Conservation (phyloP, 2,888 invertebrate genomes). For the Ectemnius lituratus region DNA sequence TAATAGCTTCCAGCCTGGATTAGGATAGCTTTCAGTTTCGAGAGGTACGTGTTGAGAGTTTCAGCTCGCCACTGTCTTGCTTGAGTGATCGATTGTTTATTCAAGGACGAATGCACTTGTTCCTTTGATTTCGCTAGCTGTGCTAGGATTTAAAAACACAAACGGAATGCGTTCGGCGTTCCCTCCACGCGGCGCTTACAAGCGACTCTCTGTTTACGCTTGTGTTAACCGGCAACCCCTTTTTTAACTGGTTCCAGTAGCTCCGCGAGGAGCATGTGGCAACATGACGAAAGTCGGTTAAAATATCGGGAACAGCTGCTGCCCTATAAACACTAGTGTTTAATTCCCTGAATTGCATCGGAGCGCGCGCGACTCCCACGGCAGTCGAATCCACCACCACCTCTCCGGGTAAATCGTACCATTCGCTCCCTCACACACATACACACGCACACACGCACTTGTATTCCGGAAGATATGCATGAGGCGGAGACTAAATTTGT, state of each 20-base stretch:
- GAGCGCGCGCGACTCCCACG: no score
- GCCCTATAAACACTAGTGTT: slow-evolving; percentile 44
- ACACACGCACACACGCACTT: no score
- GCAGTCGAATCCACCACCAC: no score
- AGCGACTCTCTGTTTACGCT: background rate
- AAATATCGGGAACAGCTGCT: slow-evolving; percentile 55
- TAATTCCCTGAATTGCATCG: slow-evolving; percentile 15
- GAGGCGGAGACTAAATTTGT: no score
- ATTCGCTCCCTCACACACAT: no score
- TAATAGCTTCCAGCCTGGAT: no score
- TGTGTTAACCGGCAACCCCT: slow-evolving; percentile 22
- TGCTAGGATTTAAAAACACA: slow-evolving; percentile 19
- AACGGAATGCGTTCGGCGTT: slow-evolving; percentile 18
- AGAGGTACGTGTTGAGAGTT: background rate
- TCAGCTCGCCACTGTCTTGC: background rate
- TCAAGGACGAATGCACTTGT: slow-evolving; percentile 12
- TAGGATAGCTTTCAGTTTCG: no score
- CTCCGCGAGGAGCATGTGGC: slow-evolving; percentile 39
- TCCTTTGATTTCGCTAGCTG: background rate
- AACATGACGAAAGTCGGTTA: slow-evolving; percentile 30
- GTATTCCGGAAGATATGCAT: background rate
- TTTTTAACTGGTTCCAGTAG: slow-evolving; percentile 43
- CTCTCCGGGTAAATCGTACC: no score
- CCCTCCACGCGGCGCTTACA: background rate
- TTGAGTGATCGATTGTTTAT: slow-evolving; percentile 8